A percentile compares a stretch with the other conserved stretches of the same genome.
Evolutionary conservation across 2,797 vertebrate genomes (phyloP).

Genomic region (Onychomys torridus): DNA sequence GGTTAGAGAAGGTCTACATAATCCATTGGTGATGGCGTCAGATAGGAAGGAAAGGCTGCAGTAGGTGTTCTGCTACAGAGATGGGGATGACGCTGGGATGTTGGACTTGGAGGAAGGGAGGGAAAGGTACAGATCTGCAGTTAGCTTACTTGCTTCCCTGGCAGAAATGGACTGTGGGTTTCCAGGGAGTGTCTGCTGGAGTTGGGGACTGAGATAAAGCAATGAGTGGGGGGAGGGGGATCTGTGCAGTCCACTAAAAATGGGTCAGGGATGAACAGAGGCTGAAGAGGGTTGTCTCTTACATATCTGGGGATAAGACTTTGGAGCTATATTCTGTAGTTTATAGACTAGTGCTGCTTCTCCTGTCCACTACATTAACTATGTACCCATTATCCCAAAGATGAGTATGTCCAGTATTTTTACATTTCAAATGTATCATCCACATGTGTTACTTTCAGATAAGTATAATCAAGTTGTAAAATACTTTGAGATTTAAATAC

Average conservation of each 20-base stretch:
- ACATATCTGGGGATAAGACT: neutral
- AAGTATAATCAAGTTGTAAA: neutral
- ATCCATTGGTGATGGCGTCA: too few relatives aligned
- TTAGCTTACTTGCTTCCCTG: neutral
- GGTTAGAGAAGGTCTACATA: neutral
- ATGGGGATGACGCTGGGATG: too few relatives aligned
- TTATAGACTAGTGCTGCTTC: neutral
- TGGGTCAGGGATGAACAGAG: neutral
- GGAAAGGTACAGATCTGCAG: neutral
- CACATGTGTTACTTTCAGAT: fast-evolving
- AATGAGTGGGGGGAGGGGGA: neutral
- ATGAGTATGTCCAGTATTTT: neutral
- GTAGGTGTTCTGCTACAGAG: too few relatives aligned
- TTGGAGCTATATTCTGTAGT: neutral
- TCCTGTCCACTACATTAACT: neutral
- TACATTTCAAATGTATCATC: neutral
- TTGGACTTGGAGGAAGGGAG: neutral
- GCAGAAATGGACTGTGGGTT: neutral
- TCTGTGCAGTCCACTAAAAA: neutral
- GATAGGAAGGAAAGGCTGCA: too few relatives aligned
- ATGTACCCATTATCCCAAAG: neutral
- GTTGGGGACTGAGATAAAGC: neutral
- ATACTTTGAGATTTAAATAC: neutral
- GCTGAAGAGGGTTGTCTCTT: neutral
- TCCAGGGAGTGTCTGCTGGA: neutral